A percentile compares a stretch with the other conserved stretches of the same genome.
Evolutionary conservation across 2,888 invertebrate genomes (phyloP).

Genomic region (Philereme vetulata): DNA sequence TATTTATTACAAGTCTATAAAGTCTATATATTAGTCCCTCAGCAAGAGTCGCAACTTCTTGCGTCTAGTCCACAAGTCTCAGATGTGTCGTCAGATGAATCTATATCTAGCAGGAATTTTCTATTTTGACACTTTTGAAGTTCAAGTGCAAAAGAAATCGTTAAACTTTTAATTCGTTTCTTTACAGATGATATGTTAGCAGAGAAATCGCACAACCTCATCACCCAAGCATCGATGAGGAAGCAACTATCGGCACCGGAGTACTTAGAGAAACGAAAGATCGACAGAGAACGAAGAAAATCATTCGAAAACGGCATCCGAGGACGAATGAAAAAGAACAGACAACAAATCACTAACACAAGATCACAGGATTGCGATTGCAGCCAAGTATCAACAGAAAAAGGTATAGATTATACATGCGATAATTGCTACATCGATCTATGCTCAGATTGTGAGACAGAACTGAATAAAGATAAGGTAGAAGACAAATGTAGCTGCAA

Average conservation of each 20-base stretch:
- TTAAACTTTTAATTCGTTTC: not conserved
- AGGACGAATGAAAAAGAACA: slow-evolving; percentile 85
- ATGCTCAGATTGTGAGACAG: slow-evolving; percentile 74
- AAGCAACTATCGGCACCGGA: slow-evolving; percentile 94
- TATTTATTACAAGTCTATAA: too few relatives aligned
- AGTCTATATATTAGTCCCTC: too few relatives aligned
- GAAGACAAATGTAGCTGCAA: slow-evolving; percentile 64
- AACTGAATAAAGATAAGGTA: slow-evolving; percentile 59
- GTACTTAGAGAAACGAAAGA: slow-evolving; percentile 93
- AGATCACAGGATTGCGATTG: slow-evolving; percentile 71
- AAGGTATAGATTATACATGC: slow-evolving; percentile 74
- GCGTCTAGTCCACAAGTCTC: too few relatives aligned
- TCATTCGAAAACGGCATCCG: slow-evolving; percentile 85
- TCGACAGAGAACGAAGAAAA: slow-evolving; percentile 87
- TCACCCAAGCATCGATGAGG: slow-evolving; percentile 85
- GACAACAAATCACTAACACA: slow-evolving; percentile 63
- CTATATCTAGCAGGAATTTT: too few relatives aligned
- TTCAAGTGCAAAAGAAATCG: slow-evolving; percentile 2
- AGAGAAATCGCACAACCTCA: slow-evolving; percentile 83
- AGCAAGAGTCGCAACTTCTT: too few relatives aligned
- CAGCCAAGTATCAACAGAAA: slow-evolving; percentile 66
- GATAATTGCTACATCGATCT: slow-evolving; percentile 74
- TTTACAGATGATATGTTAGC: slow-evolving; percentile 85
- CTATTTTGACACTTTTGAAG: too few relatives aligned
- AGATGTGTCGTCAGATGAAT: too few relatives aligned